Conservation (phyloP, 2,113 vertebrate genomes). For the Mastomys natalensis region DNA sequence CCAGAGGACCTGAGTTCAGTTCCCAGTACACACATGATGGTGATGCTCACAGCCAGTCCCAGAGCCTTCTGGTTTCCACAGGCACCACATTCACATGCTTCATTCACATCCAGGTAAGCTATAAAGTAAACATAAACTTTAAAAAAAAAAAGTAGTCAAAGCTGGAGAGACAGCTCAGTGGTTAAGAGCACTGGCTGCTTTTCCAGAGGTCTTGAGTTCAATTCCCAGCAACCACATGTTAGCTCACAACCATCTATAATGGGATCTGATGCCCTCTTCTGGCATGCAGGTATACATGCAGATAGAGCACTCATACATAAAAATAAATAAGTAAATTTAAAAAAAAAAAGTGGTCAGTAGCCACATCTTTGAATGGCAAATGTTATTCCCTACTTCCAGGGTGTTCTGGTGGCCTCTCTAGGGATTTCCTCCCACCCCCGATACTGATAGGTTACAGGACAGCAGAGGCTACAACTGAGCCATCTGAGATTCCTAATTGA, state of each 20-base stretch:
- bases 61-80: not conserved
- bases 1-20: too few relatives aligned
- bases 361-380: not conserved
- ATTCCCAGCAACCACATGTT: too few relatives aligned
- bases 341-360: not conserved
- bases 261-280: too few relatives aligned
- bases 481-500: not conserved
- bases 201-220: too few relatives aligned
- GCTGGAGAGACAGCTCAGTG: too few relatives aligned
- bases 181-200: too few relatives aligned
- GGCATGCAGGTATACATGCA: too few relatives aligned
- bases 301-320: not conserved
- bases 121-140: not conserved
- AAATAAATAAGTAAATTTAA: not conserved
- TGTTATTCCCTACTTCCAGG: not conserved
- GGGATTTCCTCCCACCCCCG: not conserved
- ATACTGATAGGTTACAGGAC: not conserved
- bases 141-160: not conserved
- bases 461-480: not conserved
- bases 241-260: too few relatives aligned
- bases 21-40: too few relatives aligned
- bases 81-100: not conserved
- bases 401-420: not conserved
- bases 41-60: not conserved
- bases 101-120: not conserved